Evolutionary conservation across 1,140 invertebrate genomes (phyloP), one percentile per base, ranked within the genome.

Genomic region (Euborellia annulipes): DNA sequence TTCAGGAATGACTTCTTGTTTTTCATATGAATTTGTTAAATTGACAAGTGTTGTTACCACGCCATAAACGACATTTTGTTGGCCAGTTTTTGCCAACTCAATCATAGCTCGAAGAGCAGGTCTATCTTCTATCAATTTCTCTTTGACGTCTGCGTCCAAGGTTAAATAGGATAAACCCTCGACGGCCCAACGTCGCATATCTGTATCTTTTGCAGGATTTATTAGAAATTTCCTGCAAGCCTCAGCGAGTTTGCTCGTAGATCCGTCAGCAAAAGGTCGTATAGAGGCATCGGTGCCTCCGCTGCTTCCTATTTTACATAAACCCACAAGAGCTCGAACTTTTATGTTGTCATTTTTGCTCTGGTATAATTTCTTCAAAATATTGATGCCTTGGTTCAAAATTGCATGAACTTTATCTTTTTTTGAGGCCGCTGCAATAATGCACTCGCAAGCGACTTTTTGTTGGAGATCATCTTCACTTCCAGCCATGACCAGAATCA

Each of bases 61-160:
- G 48, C 91, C 91, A 65, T 94, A 97, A 2, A 94, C 60, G 37
- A 83, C 80, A 17, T 85, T 85, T 55, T 91, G 79, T 60, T 92
- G 67, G 17, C 85, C 44, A 34, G 73, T 76, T 64, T 78, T 80
- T 4, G 89, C 88, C 36, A 98, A 60, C 58, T 93, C 85, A 57
- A 97, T 83, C 41, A 98, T 72, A 3, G 88, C 78, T 59, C 78
- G 74, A 49, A 98, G 66, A 2, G 90, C 84, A 36, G 73, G 58
- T 50, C 71, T 72, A 58, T 98, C 92, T 58, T 89, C 82, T 17
- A 94, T 79, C 9, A 99, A 62, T 60, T 91, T 92, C 62, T 99
- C 94, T 60, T 99, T 99, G 1, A 98, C 89, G 64, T 98, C 94
- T 9, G 91, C 96, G 70, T 99, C 94, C 30, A 99, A 71, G 3